Conservation (phyloP, 2,888 invertebrate genomes). For the Brachycybe producta region DNA sequence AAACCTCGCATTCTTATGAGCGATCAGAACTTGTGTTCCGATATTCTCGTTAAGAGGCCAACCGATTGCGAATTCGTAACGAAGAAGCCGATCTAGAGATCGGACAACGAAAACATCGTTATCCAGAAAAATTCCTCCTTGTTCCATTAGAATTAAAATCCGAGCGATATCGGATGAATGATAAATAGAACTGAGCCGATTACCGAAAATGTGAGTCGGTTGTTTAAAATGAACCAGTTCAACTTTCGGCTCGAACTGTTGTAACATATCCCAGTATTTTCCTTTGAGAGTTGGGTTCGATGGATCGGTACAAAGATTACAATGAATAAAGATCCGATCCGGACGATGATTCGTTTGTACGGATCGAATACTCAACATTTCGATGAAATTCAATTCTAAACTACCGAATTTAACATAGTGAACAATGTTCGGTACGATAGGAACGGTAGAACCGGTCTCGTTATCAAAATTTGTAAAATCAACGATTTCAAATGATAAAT, state of each 20-base stretch:
- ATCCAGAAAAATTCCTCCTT: slow-evolving; percentile 35
- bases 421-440: slow-evolving; percentile 16
- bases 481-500: slow-evolving; percentile 8
- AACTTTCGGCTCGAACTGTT: slow-evolving; percentile 18
- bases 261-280: slow-evolving; percentile 24
- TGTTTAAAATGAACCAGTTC: slow-evolving; percentile 19
- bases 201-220: slow-evolving; percentile 35
- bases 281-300: slow-evolving; percentile 18
- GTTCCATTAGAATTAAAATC: slow-evolving; percentile 29
- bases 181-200: slow-evolving; percentile 31
- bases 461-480: slow-evolving; percentile 9
- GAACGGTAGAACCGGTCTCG: slow-evolving; percentile 7
- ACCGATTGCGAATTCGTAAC: slow-evolving; percentile 32
- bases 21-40: slow-evolving; percentile 32
- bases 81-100: slow-evolving; percentile 29
- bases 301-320: slow-evolving; percentile 22
- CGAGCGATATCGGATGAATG: slow-evolving; percentile 34
- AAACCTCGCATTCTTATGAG: slow-evolving; percentile 32
- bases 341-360: slow-evolving; percentile 31
- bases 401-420: slow-evolving; percentile 12
- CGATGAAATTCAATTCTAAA: neutral
- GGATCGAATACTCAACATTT: slow-evolving; percentile 22
- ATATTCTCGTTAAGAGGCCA: slow-evolving; percentile 31
- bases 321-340: slow-evolving; percentile 29
- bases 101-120: slow-evolving; percentile 31